Evolutionary conservation across 1,140 invertebrate genomes (phyloP), one percentile per base, ranked within the genome.

Genomic region (Drosophila bipectinata): DNA sequence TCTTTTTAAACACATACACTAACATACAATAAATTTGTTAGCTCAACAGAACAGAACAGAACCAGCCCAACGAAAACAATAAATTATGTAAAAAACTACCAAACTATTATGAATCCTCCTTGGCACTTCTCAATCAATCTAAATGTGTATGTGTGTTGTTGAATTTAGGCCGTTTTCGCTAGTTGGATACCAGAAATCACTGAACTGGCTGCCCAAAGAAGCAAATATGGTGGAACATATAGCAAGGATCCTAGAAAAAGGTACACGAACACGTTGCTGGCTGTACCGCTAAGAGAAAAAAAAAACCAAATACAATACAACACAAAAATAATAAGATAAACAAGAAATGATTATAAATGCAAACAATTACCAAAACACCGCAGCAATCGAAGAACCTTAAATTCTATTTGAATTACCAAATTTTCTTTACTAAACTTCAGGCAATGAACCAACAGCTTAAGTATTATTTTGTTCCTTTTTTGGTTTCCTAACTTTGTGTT

Each of bases 141-240:
- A 85, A 90, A 79, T 87, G 72, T 91, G 84, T 90, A 80, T 91
- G 89, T 91, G 89, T 91, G 83, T 76, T 87, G 80, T 91, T 90
- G 77, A 90, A 81, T 91, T 80, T 97, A 98, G 97, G 97, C 97
- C 94, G 97, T 99, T 95, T 99, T 99, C 96, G 98, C 98, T 94
- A 98, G 97, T 95, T 98, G 97, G 97, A 98, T 99, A 94, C 98
- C 98, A 93, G 98, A 99, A 96, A 99, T 99, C 94, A 98, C 97
- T 93, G 98, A 98, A 94, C 96, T 99, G 94, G 96, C 98, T 93
- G 98, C 97, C 93, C 97, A 98, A 94, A 95, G 98, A 93, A 96
- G 97, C 95, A 98, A 98, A 95, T 99, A 98, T 95, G 97, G 98
- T 94, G 98, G 98, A 94, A 96, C 97, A 93, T 98, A 98, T 95